A percentile compares a stretch with the other conserved stretches of the same genome.
These are phyloP conservation scores for Drosophila orosa DNA, from an alignment of 1,140 invertebrate species.

Conservation along the genomic window DNA sequence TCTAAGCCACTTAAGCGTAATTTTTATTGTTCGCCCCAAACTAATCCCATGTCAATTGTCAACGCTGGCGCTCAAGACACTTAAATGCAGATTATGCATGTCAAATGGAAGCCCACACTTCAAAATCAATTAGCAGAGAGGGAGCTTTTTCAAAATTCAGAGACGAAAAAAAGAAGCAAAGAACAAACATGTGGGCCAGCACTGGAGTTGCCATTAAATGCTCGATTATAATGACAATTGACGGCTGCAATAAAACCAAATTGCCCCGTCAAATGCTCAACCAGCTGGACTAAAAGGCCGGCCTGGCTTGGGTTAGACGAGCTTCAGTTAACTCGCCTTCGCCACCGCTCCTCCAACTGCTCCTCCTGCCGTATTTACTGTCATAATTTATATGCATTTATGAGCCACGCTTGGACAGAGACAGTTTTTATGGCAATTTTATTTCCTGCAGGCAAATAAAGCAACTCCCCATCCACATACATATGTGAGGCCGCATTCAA, in stretches of 20 bases:
- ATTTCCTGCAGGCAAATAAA: constrained; percentile 73
- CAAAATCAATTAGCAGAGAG: constrained; percentile 62
- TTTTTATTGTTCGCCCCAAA: constrained; percentile 23
- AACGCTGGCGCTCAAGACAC: constrained; percentile 28
- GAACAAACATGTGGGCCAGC: constrained; percentile 29
- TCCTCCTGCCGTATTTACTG: constrained; percentile 23
- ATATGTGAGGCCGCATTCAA: constrained; percentile 43
- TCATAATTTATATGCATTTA: constrained; percentile 75
- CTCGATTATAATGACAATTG: constrained; percentile 65
- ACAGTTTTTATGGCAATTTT: constrained; percentile 77
- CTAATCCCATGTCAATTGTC: constrained; percentile 46
- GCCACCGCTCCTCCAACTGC: background rate
- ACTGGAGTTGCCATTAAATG: constrained; percentile 54
- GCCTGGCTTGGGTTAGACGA: constrained; percentile 26
- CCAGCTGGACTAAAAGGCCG: constrained; percentile 51
- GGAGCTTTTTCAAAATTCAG: constrained; percentile 32
- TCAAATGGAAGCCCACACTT: constrained; percentile 46
- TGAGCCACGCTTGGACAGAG: constrained; percentile 43
- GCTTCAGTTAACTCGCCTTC: constrained; percentile 22
- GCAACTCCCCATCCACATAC: constrained; percentile 31
- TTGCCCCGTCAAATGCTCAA: constrained; percentile 43
- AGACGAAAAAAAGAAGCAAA: background rate
- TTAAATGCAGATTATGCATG: constrained; percentile 56
- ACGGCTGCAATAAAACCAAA: constrained; percentile 53
- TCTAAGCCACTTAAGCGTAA: constrained; percentile 33